Evolutionary conservation across 1,140 invertebrate species (phyloP).

Genomic region (Trichonephila inaurata): DNA sequence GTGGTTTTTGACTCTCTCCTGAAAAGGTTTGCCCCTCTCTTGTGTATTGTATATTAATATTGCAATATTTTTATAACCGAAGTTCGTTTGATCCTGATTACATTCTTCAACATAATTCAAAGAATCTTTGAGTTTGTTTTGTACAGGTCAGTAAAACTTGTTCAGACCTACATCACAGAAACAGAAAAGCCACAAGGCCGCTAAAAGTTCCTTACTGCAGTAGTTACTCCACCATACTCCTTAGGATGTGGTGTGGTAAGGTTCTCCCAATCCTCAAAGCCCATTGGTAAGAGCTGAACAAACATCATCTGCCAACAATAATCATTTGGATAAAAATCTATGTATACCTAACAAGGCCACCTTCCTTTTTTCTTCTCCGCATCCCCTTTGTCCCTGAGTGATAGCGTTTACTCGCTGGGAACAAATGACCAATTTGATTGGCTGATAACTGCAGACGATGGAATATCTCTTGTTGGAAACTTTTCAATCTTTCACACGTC

Average conservation of each 20-base stretch:
- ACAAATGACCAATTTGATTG: slow-evolving; percentile 59
- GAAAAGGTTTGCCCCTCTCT: too few relatives aligned
- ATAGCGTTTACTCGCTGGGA: slow-evolving; percentile 44
- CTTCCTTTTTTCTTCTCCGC: not conserved
- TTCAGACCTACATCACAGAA: too few relatives aligned
- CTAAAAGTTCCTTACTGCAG: not conserved
- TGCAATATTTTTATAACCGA: too few relatives aligned
- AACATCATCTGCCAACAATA: slow-evolving; percentile 17
- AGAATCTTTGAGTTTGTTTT: too few relatives aligned
- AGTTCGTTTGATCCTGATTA: too few relatives aligned
- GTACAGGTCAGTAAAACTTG: too few relatives aligned
- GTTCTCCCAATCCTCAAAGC: not conserved
- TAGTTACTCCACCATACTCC: not conserved
- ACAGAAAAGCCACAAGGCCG: too few relatives aligned
- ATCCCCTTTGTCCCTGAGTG: not conserved
- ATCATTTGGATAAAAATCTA: not conserved
- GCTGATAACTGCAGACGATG: slow-evolving; percentile 30
- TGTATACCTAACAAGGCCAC: not conserved
- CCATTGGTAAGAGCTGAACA: not conserved
- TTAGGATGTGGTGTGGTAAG: not conserved
- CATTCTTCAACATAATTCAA: too few relatives aligned
- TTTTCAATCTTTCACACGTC: slow-evolving; percentile 5
- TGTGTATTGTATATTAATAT: too few relatives aligned
- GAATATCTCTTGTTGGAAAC: slow-evolving; percentile 15
- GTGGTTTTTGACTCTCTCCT: too few relatives aligned